Conservation (phyloP, 2,888 invertebrate species). For the Ormyrus nitidulus region DNA sequence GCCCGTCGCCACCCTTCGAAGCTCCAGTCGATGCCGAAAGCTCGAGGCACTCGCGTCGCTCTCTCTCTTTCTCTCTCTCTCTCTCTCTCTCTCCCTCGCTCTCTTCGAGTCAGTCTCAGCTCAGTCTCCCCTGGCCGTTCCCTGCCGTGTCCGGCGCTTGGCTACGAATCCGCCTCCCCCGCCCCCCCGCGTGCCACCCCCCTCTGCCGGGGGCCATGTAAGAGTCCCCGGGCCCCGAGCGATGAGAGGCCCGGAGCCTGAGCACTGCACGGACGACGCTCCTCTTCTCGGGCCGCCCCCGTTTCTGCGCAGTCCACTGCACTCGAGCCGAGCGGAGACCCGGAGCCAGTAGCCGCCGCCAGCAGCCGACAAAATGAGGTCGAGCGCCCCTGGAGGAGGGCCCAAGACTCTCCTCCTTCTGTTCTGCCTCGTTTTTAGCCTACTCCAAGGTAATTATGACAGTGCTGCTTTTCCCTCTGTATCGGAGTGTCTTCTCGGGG, state of each 20-base stretch:
- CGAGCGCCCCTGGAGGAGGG: constrained; percentile 52
- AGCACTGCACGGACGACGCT: too few species aligned
- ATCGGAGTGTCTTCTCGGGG: too few species aligned
- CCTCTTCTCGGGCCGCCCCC: background rate
- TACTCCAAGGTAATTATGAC: constrained; percentile 60
- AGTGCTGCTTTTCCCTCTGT: background rate
- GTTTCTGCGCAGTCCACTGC: background rate
- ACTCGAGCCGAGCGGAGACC: background rate
- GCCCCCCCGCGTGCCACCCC: too few species aligned
- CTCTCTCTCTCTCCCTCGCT: background rate
- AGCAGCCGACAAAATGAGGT: constrained; percentile 60
- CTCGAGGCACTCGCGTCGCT: constrained; percentile 53
- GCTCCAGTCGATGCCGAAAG: constrained; percentile 59
- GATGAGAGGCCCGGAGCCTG: too few species aligned
- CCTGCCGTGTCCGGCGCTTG: too few species aligned
- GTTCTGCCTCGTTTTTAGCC: constrained; percentile 55
- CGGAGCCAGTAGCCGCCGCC: too few species aligned
- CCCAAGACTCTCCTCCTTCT: constrained; percentile 45
- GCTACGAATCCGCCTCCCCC: too few species aligned
- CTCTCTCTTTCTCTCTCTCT: constrained; percentile 1
- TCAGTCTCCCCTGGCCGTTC: too few species aligned
- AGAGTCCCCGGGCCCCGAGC: too few species aligned
- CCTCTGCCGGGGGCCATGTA: too few species aligned
- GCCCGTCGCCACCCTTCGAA: constrained; percentile 4
- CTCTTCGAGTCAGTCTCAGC: background rate